Evolutionary conservation across 2,888 invertebrate species (phyloP).

Genomic region (Lamproptera curius): DNA sequence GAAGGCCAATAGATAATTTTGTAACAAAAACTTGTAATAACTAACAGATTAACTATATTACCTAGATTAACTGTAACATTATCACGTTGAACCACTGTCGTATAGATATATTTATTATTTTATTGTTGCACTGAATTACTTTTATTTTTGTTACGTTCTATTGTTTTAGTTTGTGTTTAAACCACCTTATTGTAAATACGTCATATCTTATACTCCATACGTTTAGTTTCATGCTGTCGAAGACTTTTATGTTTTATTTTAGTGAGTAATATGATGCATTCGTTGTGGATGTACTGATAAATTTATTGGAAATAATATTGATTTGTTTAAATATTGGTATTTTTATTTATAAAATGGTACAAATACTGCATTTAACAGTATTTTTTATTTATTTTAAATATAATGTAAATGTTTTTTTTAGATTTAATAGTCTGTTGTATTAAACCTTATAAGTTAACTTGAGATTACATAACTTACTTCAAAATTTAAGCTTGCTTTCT

Average conservation of each 20-base stretch:
- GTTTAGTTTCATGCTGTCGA: constrained; percentile 66
- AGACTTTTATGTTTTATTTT: constrained; percentile 69
- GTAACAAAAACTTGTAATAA: constrained; percentile 66
- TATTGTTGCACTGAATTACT: constrained; percentile 72
- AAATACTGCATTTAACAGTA: no score
- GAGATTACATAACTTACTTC: no score
- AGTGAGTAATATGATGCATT: constrained; percentile 62
- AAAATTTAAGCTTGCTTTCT: no score
- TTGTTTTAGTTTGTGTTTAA: constrained; percentile 71
- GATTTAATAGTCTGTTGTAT: no score
- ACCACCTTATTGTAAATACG: constrained; percentile 72
- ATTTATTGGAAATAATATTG: constrained; percentile 78
- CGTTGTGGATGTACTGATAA: constrained; percentile 76
- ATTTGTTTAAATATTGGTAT: constrained; percentile 69
- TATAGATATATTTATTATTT: constrained; percentile 72
- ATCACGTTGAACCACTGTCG: constrained; percentile 73
- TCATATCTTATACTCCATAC: constrained; percentile 60
- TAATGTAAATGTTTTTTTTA: no score
- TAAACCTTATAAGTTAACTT: no score
- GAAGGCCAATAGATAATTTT: constrained; percentile 75
- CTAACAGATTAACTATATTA: constrained; percentile 65
- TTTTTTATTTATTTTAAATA: no score
- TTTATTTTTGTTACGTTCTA: constrained; percentile 69
- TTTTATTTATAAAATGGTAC: constrained; percentile 33
- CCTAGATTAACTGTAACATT: constrained; percentile 65